Evolutionary conservation across 2,888 invertebrate species (phyloP).

Genomic region (Chrysotoxum bicinctum): DNA sequence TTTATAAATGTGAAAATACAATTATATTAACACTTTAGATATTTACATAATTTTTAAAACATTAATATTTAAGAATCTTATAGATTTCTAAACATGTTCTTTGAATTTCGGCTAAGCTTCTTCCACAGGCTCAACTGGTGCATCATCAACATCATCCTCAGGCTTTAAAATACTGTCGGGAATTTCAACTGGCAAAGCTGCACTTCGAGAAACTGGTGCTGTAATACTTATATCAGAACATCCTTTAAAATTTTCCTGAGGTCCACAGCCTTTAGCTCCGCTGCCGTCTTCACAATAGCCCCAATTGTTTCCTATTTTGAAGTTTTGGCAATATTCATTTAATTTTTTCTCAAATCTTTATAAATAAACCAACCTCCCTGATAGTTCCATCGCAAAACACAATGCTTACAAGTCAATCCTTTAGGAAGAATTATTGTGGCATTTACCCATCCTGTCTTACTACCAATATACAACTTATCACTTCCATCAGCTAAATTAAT

Average conservation of each 20-base stretch:
- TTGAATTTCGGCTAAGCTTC: background rate
- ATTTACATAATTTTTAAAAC: too few species aligned
- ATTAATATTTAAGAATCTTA: too few species aligned
- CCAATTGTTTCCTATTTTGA: conserved; percentile 82
- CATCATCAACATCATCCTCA: conserved; percentile 1
- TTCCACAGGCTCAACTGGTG: background rate
- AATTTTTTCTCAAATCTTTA: background rate
- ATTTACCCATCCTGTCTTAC: conserved; percentile 75
- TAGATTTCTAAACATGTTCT: background rate
- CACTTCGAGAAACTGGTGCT: conserved; percentile 51
- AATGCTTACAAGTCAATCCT: conserved; percentile 82
- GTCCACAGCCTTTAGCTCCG: conserved; percentile 82
- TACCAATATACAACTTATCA: conserved; percentile 74
- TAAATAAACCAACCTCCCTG: conserved; percentile 79
- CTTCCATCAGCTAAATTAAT: conserved; percentile 78
- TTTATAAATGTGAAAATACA: too few species aligned
- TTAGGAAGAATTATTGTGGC: conserved; percentile 80
- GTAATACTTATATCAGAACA: conserved; percentile 82
- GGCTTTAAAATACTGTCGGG: background rate
- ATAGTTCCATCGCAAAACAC: conserved; percentile 84
- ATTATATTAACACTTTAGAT: too few species aligned
- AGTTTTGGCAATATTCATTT: background rate
- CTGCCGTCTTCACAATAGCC: conserved; percentile 81
- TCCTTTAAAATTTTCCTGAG: conserved; percentile 83
- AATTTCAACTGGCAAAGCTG: conserved; percentile 2